phyloP scores from a whole-genome alignment of 2,113 vertebrate genomes.

The Centropus unirufus region DNA sequence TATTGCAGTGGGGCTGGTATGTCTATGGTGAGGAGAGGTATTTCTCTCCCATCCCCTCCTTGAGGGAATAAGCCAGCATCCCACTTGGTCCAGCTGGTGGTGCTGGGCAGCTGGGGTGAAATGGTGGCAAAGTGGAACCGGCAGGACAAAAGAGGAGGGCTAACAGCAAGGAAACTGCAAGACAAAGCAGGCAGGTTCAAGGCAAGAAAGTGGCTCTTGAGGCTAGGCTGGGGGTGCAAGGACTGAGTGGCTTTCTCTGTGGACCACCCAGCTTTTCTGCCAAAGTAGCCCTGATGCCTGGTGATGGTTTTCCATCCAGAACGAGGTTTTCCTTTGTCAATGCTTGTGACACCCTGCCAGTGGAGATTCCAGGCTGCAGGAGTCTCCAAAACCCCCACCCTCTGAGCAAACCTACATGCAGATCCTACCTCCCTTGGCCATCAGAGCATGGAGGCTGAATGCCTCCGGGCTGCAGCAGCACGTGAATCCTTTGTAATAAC shows the following conservation, averaged over 20 bases:
- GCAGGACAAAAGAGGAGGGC: slow-evolving; percentile 21
- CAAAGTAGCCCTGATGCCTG: background rate
- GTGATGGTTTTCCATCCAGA: too few species aligned
- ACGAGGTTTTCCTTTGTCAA: background rate
- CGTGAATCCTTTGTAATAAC: background rate
- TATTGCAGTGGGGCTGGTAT: background rate
- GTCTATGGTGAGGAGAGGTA: background rate
- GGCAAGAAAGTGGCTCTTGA: background rate
- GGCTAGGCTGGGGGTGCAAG: background rate
- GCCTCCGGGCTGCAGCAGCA: background rate
- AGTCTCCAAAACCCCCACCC: background rate
- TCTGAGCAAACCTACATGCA: background rate
- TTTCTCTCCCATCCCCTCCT: background rate
- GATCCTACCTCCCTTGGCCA: background rate
- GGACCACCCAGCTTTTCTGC: background rate
- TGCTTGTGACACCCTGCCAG: rapidly evolving
- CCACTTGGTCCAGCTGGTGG: rapidly evolving
- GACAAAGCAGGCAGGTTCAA: slow-evolving; percentile 4
- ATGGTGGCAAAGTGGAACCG: background rate
- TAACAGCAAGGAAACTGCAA: background rate
- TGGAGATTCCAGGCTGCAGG: background rate
- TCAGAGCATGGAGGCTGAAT: background rate
- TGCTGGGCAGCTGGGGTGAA: background rate
- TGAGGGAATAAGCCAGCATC: background rate
- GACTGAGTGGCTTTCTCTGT: background rate